Evolutionary conservation across 2,797 vertebrate genomes (phyloP).

Genomic region (Molothrus ater): DNA sequence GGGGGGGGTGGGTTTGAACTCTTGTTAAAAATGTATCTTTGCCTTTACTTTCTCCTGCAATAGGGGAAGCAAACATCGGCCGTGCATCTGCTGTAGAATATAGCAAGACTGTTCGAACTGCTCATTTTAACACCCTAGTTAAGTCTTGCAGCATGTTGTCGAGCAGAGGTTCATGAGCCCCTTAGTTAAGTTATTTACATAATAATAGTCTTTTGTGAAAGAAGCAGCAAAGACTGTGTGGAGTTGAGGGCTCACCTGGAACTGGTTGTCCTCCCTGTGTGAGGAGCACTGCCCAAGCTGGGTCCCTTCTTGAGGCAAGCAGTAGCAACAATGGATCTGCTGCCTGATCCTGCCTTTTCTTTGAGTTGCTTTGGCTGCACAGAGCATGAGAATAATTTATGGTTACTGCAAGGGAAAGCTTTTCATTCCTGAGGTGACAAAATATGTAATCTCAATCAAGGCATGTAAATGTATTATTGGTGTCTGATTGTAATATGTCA

Average conservation of each 20-base stretch:
- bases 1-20: neutral
- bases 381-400: accelerated
- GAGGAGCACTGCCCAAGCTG: neutral
- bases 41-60: neutral
- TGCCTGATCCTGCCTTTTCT: neutral
- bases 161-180: neutral
- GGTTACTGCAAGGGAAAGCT: neutral
- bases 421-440: neutral
- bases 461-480: neutral
- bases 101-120: neutral
- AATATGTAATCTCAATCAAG: accelerated
- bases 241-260: neutral
- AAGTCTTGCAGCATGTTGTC: neutral
- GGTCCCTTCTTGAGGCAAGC: neutral
- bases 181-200: neutral
- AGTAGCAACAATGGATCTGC: neutral
- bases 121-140: neutral
- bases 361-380: neutral
- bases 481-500: neutral
- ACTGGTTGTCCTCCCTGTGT: neutral
- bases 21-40: neutral
- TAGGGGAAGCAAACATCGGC: accelerated
- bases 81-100: accelerated
- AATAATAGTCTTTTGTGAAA: neutral
- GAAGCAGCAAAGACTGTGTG: neutral